These are phyloP conservation scores for Cloeon dipterum DNA, from an alignment of 2,888 invertebrate species.

Conservation along the genomic window DNA sequence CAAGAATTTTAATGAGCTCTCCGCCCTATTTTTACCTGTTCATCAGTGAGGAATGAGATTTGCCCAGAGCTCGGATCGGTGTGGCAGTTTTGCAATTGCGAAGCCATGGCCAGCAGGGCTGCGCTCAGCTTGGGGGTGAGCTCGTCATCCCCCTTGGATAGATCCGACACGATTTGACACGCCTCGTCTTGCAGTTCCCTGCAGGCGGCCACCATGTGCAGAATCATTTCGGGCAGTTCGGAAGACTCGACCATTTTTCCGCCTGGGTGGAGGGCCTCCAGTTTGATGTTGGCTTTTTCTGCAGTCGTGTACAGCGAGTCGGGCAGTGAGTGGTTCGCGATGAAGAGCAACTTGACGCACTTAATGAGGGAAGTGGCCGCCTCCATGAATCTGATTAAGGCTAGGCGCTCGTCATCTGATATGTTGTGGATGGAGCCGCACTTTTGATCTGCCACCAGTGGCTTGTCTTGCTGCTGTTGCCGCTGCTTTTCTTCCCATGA, in stretches of 20 bases:
- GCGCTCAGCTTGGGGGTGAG: constrained; percentile 41
- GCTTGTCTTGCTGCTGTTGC: constrained; percentile 15
- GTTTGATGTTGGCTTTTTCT: constrained; percentile 37
- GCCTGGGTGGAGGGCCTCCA: constrained; percentile 56
- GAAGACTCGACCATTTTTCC: constrained; percentile 55
- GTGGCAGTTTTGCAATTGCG: constrained; percentile 28
- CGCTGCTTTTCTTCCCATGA: constrained; percentile 60
- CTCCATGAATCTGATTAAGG: constrained; percentile 59
- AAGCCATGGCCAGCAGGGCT: constrained; percentile 42
- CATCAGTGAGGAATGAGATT: neutral
- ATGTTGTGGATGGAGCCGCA: constrained; percentile 13
- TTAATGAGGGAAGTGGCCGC: constrained; percentile 69
- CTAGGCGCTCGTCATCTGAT: constrained; percentile 39
- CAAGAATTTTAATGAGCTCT: too few species aligned
- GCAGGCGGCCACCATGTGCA: constrained; percentile 42
- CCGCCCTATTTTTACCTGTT: too few species aligned
- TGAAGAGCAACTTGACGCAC: constrained; percentile 32
- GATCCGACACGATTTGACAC: constrained; percentile 20
- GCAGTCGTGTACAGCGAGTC: constrained; percentile 55
- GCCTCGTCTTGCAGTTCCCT: constrained; percentile 48
- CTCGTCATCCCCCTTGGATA: constrained; percentile 45
- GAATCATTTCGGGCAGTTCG: constrained; percentile 46
- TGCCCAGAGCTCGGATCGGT: neutral
- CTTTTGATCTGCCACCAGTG: neutral
- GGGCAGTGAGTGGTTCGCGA: constrained; percentile 41